These are phyloP conservation scores for Hybognathus amarus DNA, from an alignment of 2,797 vertebrate species.

Conservation along the genomic window DNA sequence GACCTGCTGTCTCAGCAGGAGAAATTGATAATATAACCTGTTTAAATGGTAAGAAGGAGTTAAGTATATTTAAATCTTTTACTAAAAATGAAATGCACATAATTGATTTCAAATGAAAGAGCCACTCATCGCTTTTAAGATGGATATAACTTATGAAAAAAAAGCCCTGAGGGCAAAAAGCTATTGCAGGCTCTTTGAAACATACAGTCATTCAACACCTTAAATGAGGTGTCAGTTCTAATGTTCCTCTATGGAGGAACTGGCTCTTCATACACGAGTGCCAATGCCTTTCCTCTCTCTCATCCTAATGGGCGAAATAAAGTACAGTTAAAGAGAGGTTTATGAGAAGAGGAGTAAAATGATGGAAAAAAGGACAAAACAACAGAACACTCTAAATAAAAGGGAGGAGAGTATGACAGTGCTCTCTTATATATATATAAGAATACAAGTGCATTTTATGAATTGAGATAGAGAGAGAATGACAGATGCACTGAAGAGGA, in stretches of 20 bases:
- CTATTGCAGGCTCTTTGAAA: constrained; percentile 44
- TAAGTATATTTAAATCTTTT: constrained; percentile 27
- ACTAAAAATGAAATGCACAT: constrained; percentile 32
- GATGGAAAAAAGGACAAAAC: constrained; percentile 11
- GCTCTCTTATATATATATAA: too few relatives aligned
- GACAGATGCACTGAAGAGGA: constrained; percentile 4
- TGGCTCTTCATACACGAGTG: constrained; percentile 41
- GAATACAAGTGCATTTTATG: background rate
- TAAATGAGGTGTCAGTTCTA: constrained; percentile 57
- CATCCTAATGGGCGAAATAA: constrained; percentile 21
- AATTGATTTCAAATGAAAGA: constrained; percentile 36
- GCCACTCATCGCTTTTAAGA: constrained; percentile 15
- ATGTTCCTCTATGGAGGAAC: constrained; percentile 54
- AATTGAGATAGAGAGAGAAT: constrained; percentile 25
- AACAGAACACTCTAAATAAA: constrained; percentile 2
- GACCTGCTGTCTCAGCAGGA: background rate
- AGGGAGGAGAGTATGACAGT: constrained; percentile 23
- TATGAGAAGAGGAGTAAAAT: constrained; percentile 26
- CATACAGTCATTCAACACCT: constrained; percentile 53
- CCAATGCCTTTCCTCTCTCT: constrained; percentile 33
- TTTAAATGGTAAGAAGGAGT: background rate
- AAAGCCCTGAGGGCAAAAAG: constrained; percentile 12
- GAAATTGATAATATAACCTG: background rate
- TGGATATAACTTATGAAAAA: constrained; percentile 32
- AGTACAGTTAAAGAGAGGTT: constrained; percentile 37